Evolutionary conservation across 2,888 invertebrate species (phyloP), one percentile per base, ranked within the genome.

Genomic region (Drosophila ustulata): DNA sequence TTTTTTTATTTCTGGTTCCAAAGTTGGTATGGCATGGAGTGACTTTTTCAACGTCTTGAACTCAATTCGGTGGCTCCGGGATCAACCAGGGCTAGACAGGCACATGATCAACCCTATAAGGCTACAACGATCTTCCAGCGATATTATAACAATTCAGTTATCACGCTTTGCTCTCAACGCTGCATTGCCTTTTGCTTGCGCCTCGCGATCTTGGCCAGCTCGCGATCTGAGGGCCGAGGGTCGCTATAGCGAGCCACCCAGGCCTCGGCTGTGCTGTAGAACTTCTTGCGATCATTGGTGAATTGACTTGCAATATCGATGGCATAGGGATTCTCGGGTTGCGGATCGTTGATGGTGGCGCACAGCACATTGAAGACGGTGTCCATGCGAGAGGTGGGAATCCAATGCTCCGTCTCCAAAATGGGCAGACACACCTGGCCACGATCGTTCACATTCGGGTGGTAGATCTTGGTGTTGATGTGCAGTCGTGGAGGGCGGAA

Each of bases 401-500:
- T 99, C 99, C 99, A 99, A 93, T 99, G 98, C 92, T 99, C 99
- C 45, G 98, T 96, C 92, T 96, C 97, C 89, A 99, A 98, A 80
- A 99, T 99, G 11, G 99, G 98, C 91, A 99, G 93, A 93, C 99
- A 99, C 8, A 99, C 96, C 92, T 99, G 99, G 0, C 99, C 99
- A 89, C 98, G 99, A 92, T 99, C 99, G 93, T 99, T 99, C 90
- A 99, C 96, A 92, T 99, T 99, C 43, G 99, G 99, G 93, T 99
- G 99, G 92, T 99, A 99, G 91, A 99, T 99, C 94, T 98, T 99
- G 66, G 99, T 99, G 93, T 98, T 98, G 93, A 99, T 99, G 92
- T 96, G 97, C 91, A 99, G 97, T 93, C 98, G 98, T 70, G 99
- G 99, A 66, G 99, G 99, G 93, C 99, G 99, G 93, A 99, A 99